A percentile compares a stretch with the other conserved stretches of the same genome.
Conservation (phyloP, 2,888 invertebrate species). For the Drosophila stalkeri region DNA sequence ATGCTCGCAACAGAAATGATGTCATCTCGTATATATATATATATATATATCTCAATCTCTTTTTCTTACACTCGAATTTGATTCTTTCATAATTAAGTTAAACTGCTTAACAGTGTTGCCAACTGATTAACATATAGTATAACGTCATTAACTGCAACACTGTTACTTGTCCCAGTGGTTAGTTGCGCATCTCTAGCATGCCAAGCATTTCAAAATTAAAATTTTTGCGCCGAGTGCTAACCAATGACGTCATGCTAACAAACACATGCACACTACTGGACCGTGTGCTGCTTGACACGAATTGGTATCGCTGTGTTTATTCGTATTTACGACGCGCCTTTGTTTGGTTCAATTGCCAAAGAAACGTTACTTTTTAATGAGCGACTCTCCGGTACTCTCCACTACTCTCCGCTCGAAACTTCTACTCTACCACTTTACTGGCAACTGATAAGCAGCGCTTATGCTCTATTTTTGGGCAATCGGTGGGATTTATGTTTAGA, state of each 20-base stretch:
- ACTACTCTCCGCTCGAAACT: too few species aligned
- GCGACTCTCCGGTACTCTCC: neutral
- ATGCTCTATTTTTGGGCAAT: neutral
- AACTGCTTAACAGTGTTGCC: neutral
- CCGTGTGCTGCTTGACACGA: conserved; percentile 22
- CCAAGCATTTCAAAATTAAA: conserved; percentile 39
- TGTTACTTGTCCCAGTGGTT: conserved; percentile 15
- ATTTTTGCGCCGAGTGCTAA: conserved; percentile 53
- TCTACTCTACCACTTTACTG: neutral
- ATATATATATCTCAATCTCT: too few species aligned
- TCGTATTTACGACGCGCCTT: conserved; percentile 23
- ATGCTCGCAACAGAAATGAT: neutral
- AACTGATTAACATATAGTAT: neutral
- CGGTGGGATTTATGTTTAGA: neutral
- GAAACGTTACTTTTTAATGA: conserved; percentile 23
- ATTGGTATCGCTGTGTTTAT: conserved; percentile 2
- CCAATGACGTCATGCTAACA: conserved; percentile 66
- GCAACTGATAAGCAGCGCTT: conserved; percentile 5
- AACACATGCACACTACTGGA: conserved; percentile 10
- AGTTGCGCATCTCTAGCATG: conserved; percentile 34
- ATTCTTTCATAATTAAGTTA: neutral
- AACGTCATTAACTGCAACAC: neutral
- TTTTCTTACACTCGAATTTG: too few species aligned
- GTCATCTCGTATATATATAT: neutral
- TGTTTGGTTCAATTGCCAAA: conserved; percentile 24